Base-by-base conservation (phyloP, 2,113 vertebrate genomes). In the Sarotherodon lohbergeri region DNA sequence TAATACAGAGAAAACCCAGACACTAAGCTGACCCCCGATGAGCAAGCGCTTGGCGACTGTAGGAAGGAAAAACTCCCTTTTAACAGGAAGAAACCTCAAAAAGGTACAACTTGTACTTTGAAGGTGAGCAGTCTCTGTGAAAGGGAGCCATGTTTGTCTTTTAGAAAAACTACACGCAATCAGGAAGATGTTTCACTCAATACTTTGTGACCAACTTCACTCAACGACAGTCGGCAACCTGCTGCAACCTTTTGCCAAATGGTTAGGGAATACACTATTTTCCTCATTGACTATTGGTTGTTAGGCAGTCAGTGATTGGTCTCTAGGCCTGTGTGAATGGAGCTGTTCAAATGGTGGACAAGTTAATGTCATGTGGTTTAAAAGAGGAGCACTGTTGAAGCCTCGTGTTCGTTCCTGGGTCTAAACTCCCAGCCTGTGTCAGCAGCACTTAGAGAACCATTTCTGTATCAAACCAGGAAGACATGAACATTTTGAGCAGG, bases 221-320 rank as follows among this genome's bases (percentile, higher is more conserved):
- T 46, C 22, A 73, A 73, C 1, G 5, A 46, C 22, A 73, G n/a
- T 24, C 2, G 2, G 39, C 39, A 73, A 46, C 63, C 19, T 41
- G 11, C 2, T 41, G 61, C 19, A 7, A 7, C 66, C 39, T 27
- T 24, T 24, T 16, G 68, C 14, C 68, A 73, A 46, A 14, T 2
- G 1, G 7, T 2, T 71, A 1, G 36, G 12, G n/a, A 71, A 46
- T 52, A 52, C 17, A 73, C 22, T 0, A 0, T 46, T 71, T 71
- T 17, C 13, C 68, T 27, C 41, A 46, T 10, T 27, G 68, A 46
- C 68, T 8, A 1, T 10, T 46, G 5, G 41, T 46, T 46, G 2
- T 27, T 43, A 27, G 39, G 13, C 39, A 71, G 66, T 71, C 66
- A 39, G 39, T 16, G 34, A 46, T 43, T 2, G 22, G 22, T 17